Evolutionary conservation across 2,113 vertebrate genomes (phyloP).

Genomic region (Melozone crissalis): DNA sequence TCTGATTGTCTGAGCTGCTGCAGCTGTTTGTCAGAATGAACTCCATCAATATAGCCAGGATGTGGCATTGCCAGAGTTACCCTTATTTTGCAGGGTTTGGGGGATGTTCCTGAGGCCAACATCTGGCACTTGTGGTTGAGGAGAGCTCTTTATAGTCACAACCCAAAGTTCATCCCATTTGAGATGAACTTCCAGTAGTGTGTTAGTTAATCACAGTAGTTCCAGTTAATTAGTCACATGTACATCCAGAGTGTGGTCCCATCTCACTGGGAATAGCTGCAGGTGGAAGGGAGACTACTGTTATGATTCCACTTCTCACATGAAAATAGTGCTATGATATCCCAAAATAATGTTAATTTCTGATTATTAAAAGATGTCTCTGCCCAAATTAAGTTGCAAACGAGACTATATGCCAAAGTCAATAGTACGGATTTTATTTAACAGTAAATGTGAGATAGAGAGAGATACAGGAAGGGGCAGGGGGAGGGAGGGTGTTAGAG

Average conservation of each 20-base stretch:
- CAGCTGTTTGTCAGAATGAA: neutral
- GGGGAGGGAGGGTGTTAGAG: neutral
- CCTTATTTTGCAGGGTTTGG: neutral
- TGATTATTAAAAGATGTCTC: neutral
- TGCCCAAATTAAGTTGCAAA: neutral
- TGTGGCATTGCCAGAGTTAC: neutral
- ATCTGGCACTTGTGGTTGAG: neutral
- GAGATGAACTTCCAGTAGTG: neutral
- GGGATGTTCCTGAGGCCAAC: neutral
- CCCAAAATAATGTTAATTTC: neutral
- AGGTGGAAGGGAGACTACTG: neutral
- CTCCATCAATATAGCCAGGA: neutral
- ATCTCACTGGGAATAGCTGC: neutral
- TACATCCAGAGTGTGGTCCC: neutral
- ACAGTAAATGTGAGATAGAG: neutral
- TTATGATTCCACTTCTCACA: neutral
- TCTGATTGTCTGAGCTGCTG: neutral
- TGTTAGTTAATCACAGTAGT: neutral
- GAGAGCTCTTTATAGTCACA: neutral
- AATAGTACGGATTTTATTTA: neutral
- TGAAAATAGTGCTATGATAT: neutral
- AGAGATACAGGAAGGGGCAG: neutral
- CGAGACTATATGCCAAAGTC: neutral
- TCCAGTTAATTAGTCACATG: neutral
- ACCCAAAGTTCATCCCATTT: neutral